phyloP scores from a whole-genome alignment of 2,113 vertebrate species.

The Mystacornis crossleyi region DNA sequence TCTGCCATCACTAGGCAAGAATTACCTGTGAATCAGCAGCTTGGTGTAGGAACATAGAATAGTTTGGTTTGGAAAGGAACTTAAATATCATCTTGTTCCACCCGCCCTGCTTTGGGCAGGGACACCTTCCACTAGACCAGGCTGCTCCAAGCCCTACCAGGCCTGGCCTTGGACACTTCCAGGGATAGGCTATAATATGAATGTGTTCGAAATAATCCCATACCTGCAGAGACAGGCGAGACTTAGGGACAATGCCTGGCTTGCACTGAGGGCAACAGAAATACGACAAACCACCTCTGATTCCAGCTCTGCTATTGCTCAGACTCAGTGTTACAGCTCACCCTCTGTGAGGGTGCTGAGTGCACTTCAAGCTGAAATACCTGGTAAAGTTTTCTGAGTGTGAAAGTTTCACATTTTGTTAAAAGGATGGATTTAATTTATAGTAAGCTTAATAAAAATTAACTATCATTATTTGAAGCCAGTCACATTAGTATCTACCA shows the following conservation, averaged over 20 bases:
- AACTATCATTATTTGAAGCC: neutral
- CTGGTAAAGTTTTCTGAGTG: neutral
- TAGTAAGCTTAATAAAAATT: neutral
- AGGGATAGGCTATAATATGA: neutral
- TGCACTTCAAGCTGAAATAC: neutral
- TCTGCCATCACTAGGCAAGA: neutral
- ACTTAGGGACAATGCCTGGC: neutral
- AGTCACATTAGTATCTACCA: neutral
- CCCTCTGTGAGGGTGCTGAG: neutral
- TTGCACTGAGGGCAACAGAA: neutral
- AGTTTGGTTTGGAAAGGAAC: neutral
- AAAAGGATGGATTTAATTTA: neutral
- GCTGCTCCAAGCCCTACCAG: neutral
- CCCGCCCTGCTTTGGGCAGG: neutral
- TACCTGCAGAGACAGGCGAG: neutral
- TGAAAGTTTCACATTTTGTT: neutral
- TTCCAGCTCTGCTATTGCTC: neutral
- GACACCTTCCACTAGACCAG: neutral
- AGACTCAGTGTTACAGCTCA: neutral
- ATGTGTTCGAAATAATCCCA: neutral
- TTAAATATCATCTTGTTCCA: neutral
- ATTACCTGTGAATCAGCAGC: neutral
- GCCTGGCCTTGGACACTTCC: neutral
- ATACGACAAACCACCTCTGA: neutral
- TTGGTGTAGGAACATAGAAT: neutral